Evolutionary conservation across 23 tunicate genomes (phyloP).

Genomic region (Styela clava): DNA sequence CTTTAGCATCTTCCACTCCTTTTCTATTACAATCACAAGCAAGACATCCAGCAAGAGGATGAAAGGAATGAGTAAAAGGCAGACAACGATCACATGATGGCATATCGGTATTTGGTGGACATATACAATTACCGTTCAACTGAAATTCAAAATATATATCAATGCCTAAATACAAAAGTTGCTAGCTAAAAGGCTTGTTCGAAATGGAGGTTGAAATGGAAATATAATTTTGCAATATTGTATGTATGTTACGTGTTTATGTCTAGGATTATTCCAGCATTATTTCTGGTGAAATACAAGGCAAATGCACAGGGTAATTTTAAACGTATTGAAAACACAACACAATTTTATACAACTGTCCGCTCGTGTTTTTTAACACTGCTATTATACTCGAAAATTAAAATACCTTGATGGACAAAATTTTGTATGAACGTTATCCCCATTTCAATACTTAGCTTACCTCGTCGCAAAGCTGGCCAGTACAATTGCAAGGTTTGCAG

Average conservation of each 20-base stretch:
- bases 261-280: too few relatives aligned
- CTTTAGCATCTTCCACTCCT: conserved; percentile 67
- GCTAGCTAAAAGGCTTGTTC: background rate
- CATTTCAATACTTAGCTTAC: conserved; percentile 13
- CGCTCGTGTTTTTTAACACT: too few relatives aligned
- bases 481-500: conserved; percentile 82
- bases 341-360: too few relatives aligned
- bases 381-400: too few relatives aligned
- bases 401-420: too few relatives aligned
- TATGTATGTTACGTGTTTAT: too few relatives aligned
- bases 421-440: too few relatives aligned
- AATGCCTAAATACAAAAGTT: background rate
- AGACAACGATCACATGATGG: conserved; percentile 66
- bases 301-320: too few relatives aligned
- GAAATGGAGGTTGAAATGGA: background rate
- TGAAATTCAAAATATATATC: conserved; percentile 8
- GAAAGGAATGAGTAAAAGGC: conserved; percentile 81
- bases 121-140: conserved; percentile 85
- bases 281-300: too few relatives aligned
- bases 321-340: too few relatives aligned
- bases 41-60: conserved; percentile 72
- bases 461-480: conserved; percentile 66
- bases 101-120: conserved; percentile 80
- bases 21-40: conserved; percentile 75
- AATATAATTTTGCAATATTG: background rate